A percentile compares a stretch with the other conserved stretches of the same genome.
Evolutionary conservation across 64 coral and sea anemone genomes (phyloP).

Genomic region (Montipora foliosa): DNA sequence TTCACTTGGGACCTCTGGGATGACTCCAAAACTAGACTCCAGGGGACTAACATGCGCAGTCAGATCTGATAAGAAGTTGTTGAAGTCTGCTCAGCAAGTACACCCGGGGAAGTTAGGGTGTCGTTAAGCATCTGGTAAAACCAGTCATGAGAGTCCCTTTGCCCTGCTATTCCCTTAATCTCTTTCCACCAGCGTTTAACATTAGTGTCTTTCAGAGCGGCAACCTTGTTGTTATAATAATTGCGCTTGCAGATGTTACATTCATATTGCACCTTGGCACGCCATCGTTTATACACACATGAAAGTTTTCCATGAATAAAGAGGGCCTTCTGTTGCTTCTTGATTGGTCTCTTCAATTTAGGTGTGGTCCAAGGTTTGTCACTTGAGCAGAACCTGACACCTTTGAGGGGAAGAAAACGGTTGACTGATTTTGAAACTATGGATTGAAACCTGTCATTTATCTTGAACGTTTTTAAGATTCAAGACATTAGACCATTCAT

Average conservation of each 20-base stretch:
- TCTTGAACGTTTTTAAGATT: slow-evolving; percentile 29
- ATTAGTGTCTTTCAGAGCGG: too few relatives aligned
- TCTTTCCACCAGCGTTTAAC: too few relatives aligned
- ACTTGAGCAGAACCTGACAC: slow-evolving; percentile 21
- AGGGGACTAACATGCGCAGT: too few relatives aligned
- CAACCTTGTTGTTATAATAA: not conserved
- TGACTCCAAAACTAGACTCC: too few relatives aligned
- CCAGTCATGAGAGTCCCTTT: too few relatives aligned
- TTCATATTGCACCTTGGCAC: slow-evolving; percentile 27
- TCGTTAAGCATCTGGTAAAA: too few relatives aligned
- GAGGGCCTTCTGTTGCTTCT: slow-evolving; percentile 20
- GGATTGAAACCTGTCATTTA: slow-evolving; percentile 20
- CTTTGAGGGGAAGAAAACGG: not conserved
- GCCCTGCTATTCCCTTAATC: too few relatives aligned
- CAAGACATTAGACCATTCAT: slow-evolving; percentile 39
- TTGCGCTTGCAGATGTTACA: slow-evolving; percentile 17
- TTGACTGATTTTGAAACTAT: slow-evolving; percentile 41
- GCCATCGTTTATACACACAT: not conserved
- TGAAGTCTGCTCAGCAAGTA: too few relatives aligned
- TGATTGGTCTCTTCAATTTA: slow-evolving; percentile 34
- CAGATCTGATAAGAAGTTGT: too few relatives aligned
- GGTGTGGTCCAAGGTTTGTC: slow-evolving; percentile 59
- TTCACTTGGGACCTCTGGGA: too few relatives aligned
- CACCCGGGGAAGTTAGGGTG: too few relatives aligned
- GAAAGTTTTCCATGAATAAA: slow-evolving; percentile 26